Percentiles rank a stretch among this genome's conserved stretches.
These are phyloP conservation scores for Chascanopsetta lugubris DNA, from an alignment of 2,113 vertebrate genomes.

Conservation along the genomic window DNA sequence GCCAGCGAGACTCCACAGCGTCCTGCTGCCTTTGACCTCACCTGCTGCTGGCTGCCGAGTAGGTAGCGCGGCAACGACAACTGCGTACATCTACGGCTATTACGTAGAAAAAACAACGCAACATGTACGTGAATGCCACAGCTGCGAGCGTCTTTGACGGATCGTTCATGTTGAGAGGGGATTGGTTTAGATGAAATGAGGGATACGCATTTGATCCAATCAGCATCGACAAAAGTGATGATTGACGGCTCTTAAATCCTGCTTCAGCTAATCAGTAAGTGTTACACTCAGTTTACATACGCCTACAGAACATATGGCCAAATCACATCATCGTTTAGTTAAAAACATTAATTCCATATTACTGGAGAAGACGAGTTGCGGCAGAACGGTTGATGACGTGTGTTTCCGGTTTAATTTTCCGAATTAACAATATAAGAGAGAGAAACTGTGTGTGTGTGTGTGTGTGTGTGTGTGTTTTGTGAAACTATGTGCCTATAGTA, in stretches of 20 bases:
- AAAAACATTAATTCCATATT: too few species aligned
- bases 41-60: slow-evolving; percentile 75
- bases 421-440: too few species aligned
- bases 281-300: background rate
- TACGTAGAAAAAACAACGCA: slow-evolving; percentile 45
- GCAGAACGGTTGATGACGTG: too few species aligned
- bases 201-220: slow-evolving; percentile 64
- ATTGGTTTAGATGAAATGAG: background rate
- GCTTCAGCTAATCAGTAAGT: slow-evolving; percentile 53
- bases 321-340: too few species aligned
- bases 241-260: slow-evolving; percentile 27
- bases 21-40: slow-evolving; percentile 78
- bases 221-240: slow-evolving; percentile 31
- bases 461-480: too few species aligned
- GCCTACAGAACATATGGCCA: background rate
- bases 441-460: too few species aligned
- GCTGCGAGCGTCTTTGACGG: slow-evolving; percentile 24
- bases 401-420: too few species aligned
- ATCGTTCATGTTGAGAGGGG: background rate
- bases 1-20: slow-evolving; percentile 71
- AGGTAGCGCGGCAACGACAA: slow-evolving; percentile 50
- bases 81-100: background rate
- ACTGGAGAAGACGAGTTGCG: too few species aligned
- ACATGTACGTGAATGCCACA: slow-evolving; percentile 67
- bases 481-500: too few species aligned